Conservation (phyloP, 2,797 vertebrate genomes). For the Megalops cyprinoides region DNA sequence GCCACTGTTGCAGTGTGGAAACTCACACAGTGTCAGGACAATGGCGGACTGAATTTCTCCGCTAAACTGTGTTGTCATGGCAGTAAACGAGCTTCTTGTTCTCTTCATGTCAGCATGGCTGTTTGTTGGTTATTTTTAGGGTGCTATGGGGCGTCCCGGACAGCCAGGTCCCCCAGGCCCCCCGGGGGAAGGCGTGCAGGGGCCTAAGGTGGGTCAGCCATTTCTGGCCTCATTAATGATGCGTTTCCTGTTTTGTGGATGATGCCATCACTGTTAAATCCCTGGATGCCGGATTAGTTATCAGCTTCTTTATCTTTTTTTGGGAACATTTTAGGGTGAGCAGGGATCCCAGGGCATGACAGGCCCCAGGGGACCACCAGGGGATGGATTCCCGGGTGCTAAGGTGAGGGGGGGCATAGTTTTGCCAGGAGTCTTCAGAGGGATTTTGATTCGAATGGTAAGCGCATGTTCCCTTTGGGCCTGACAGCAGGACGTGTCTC, state of each 20-base stretch:
- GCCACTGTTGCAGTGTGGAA: too few species aligned
- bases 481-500: slow-evolving; percentile 9
- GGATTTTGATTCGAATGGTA: slow-evolving; percentile 20
- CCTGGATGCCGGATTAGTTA: neutral
- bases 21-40: slow-evolving; percentile 24
- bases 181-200: slow-evolving; percentile 86
- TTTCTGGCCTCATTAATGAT: neutral
- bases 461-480: neutral
- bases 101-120: slow-evolving; percentile 32
- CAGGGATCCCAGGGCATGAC: slow-evolving; percentile 85
- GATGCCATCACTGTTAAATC: neutral
- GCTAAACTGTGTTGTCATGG: slow-evolving; percentile 33
- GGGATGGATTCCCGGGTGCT: slow-evolving; percentile 83
- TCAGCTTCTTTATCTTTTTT: slow-evolving; percentile 11
- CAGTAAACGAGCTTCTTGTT: neutral
- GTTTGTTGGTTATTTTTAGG: slow-evolving; percentile 73
- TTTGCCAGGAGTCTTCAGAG: neutral
- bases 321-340: slow-evolving; percentile 75
- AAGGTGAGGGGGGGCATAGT: slow-evolving; percentile 72
- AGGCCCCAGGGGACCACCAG: slow-evolving; percentile 83
- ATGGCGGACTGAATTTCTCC: neutral
- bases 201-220: slow-evolving; percentile 79
- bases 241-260: neutral
- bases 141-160: slow-evolving; percentile 79
- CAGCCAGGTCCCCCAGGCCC: slow-evolving; percentile 77